phyloP scores from a whole-genome alignment of 2,113 vertebrate species.

The Epinephelus fuscoguttatus region DNA sequence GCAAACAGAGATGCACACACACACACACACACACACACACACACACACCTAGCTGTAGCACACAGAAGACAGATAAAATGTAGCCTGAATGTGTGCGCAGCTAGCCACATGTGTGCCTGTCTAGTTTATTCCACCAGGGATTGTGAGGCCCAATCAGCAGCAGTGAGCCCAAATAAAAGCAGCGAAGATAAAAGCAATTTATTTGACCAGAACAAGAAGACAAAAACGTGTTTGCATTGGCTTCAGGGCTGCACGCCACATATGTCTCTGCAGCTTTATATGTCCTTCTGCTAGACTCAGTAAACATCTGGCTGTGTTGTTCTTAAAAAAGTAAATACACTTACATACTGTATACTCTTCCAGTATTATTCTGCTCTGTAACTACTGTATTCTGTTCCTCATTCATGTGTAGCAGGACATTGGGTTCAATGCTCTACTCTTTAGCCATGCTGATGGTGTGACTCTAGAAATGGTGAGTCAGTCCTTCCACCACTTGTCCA shows the following conservation, averaged over 20 bases:
- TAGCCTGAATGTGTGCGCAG: conserved; percentile 33
- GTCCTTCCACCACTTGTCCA: not conserved
- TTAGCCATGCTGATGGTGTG: not conserved
- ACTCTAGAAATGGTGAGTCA: not conserved
- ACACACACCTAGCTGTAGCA: conserved; percentile 17
- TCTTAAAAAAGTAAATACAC: conserved; percentile 57
- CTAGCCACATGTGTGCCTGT: conserved; percentile 48
- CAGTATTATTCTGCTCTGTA: not conserved
- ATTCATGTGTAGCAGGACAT: not conserved
- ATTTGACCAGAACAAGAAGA: conserved; percentile 70
- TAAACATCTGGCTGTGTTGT: conserved; percentile 64
- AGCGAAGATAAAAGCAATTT: conserved; percentile 69
- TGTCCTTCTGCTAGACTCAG: conserved; percentile 45
- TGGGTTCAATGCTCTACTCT: not conserved
- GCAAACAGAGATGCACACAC: not conserved
- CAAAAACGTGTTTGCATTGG: conserved; percentile 63
- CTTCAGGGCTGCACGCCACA: conserved; percentile 37
- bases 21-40: conserved; percentile 22
- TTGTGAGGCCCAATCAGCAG: conserved; percentile 63
- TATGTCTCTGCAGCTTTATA: conserved; percentile 52
- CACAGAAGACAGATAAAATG: conserved; percentile 54
- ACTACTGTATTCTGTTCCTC: not conserved
- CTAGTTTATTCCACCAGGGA: conserved; percentile 62
- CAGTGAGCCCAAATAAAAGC: conserved; percentile 66
- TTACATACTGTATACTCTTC: conserved; percentile 20